Conservation (phyloP, 92 coral and sea anemone genomes). For the Parazoanthus atlanticus region DNA sequence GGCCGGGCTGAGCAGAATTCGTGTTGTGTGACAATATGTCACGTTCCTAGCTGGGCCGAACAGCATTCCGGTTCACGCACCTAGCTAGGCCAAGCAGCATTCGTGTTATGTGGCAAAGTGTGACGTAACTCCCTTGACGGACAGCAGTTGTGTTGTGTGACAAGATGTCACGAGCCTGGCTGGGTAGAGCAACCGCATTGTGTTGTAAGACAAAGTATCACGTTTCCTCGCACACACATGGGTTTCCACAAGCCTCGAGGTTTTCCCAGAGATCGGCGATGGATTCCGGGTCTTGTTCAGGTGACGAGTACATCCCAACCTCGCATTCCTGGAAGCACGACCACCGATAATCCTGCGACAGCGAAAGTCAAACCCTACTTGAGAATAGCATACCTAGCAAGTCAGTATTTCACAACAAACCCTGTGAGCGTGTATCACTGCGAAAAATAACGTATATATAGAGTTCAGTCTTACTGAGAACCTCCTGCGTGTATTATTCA, state of each 20-base stretch:
- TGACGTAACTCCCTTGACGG: not conserved
- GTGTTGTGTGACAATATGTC: not conserved
- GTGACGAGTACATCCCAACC: conserved; percentile 38
- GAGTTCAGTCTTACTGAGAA: not conserved
- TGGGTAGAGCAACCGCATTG: not conserved
- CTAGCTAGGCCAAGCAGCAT: not conserved
- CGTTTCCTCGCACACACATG: conserved; percentile 21
- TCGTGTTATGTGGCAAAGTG: not conserved
- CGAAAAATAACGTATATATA: too few species aligned
- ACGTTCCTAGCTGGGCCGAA: not conserved
- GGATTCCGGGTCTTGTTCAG: conserved; percentile 41
- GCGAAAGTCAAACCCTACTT: not conserved
- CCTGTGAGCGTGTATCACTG: too few species aligned
- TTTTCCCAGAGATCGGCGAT: conserved; percentile 30
- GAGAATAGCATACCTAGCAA: too few species aligned
- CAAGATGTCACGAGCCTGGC: not conserved
- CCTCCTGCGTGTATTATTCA: not conserved
- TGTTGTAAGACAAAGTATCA: not conserved
- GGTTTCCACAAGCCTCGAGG: conserved; percentile 31
- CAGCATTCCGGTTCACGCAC: too few species aligned
- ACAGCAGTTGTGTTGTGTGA: not conserved
- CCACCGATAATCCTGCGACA: conserved; percentile 37
- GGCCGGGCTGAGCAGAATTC: not conserved
- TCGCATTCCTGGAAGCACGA: conserved; percentile 45
- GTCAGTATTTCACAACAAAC: too few species aligned